These are phyloP conservation scores for Astyanax mexicanus DNA, from an alignment of 2,797 vertebrate genomes.

Conservation along the genomic window DNA sequence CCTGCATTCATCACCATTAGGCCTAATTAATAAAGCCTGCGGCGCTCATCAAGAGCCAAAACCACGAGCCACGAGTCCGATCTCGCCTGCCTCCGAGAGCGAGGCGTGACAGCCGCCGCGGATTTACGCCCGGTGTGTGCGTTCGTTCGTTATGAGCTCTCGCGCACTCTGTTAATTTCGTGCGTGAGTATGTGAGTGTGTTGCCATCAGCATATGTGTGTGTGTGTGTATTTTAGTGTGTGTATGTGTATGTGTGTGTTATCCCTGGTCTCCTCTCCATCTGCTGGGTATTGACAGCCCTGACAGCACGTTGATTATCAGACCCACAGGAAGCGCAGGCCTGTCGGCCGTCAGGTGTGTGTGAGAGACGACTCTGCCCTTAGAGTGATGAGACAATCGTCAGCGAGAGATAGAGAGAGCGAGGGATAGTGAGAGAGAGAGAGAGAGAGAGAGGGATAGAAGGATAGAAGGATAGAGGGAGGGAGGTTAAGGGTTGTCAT, in stretches of 20 bases:
- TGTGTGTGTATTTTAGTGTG: slow-evolving; percentile 28
- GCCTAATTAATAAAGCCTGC: slow-evolving; percentile 67
- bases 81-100: slow-evolving; percentile 56
- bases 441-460: slow-evolving; percentile 67
- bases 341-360: slow-evolving; percentile 92
- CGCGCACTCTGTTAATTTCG: slow-evolving; percentile 39
- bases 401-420: slow-evolving; percentile 47
- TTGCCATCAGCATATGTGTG: slow-evolving; percentile 41
- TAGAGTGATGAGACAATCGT: slow-evolving; percentile 84
- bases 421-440: slow-evolving; percentile 41
- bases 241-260: slow-evolving; percentile 47
- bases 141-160: slow-evolving; percentile 60
- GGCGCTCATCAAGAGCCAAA: slow-evolving; percentile 60
- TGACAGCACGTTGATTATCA: slow-evolving; percentile 98
- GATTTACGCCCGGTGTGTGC: slow-evolving; percentile 75
- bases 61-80: slow-evolving; percentile 54
- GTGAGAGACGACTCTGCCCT: slow-evolving; percentile 75
- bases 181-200: slow-evolving; percentile 37
- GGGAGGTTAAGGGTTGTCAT: slow-evolving; percentile 72
- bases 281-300: slow-evolving; percentile 85
- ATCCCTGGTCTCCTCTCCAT: slow-evolving; percentile 57
- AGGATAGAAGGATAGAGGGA: slow-evolving; percentile 16
- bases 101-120: slow-evolving; percentile 63
- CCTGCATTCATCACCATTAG: slow-evolving; percentile 65
- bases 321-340: slow-evolving; percentile 89